Conservation (phyloP, 2,113 vertebrate genomes). For the Psophia crepitans region DNA sequence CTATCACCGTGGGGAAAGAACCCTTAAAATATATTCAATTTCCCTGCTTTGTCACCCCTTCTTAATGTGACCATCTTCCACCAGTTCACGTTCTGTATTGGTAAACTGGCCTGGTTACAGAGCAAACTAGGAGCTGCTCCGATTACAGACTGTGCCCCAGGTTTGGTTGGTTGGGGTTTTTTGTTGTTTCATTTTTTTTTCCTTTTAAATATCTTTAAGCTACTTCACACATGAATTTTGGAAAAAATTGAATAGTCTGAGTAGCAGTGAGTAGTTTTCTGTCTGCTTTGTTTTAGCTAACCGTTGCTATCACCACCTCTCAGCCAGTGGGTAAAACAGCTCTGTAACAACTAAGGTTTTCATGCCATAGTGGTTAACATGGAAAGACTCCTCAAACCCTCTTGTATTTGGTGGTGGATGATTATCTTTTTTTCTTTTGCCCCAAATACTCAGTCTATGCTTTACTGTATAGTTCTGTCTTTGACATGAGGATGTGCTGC, state of each 20-base stretch:
- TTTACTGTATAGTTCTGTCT: background rate
- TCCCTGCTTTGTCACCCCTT: background rate
- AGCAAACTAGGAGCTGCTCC: background rate
- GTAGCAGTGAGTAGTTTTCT: background rate
- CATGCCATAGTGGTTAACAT: background rate
- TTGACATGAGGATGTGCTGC: background rate
- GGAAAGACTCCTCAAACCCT: background rate
- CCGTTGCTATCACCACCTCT: background rate
- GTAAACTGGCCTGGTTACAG: background rate
- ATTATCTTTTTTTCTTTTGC: background rate
- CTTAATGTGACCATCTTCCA: background rate
- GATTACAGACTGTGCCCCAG: background rate
- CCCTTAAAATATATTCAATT: background rate
- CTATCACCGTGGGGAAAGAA: background rate
- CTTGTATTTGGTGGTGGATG: background rate
- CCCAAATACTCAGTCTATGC: background rate
- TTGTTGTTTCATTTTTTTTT: rapidly evolving
- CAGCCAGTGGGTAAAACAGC: background rate
- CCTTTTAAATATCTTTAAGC: background rate
- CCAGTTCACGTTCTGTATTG: background rate
- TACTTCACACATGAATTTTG: background rate
- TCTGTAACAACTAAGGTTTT: background rate
- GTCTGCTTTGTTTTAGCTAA: background rate
- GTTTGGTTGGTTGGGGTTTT: background rate
- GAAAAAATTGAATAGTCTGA: background rate